These are phyloP conservation scores for Macquaria ambigua DNA, from an alignment of 2,113 vertebrate species.

Conservation along the genomic window DNA sequence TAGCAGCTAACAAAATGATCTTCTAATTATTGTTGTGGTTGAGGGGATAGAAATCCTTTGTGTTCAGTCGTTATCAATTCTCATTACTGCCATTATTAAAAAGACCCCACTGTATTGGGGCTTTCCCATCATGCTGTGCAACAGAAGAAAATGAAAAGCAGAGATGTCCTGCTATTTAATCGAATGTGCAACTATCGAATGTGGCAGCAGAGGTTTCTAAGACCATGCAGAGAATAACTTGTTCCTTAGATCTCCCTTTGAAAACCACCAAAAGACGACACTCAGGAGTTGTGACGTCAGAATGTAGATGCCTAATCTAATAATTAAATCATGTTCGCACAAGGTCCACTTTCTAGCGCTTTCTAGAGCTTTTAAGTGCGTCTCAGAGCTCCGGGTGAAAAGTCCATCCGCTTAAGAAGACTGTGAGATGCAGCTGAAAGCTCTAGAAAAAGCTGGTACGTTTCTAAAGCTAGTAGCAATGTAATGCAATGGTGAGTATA, in stretches of 20 bases:
- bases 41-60: slow-evolving; percentile 27
- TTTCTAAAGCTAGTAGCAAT: neutral
- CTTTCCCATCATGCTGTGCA: neutral
- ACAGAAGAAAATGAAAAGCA: neutral
- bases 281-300: neutral
- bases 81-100: slow-evolving; percentile 41
- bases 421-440: neutral
- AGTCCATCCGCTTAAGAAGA: neutral
- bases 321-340: neutral
- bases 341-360: too few relatives aligned
- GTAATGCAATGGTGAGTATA: too few relatives aligned
- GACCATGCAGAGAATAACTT: neutral
- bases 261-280: neutral
- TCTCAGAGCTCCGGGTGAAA: too few relatives aligned
- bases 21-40: slow-evolving; percentile 48
- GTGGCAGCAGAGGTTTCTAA: neutral
- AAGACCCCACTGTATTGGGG: slow-evolving; percentile 18
- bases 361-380: too few relatives aligned
- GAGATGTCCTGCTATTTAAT: neutral
- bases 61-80: slow-evolving; percentile 41
- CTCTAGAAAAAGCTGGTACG: too few relatives aligned
- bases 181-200: neutral
- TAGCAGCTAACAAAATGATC: slow-evolving; percentile 26
- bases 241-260: neutral
- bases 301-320: neutral